Evolutionary conservation across 2,113 vertebrate species (phyloP), one percentile per base, ranked within the genome.

Genomic region (Panurus biarmicus): DNA sequence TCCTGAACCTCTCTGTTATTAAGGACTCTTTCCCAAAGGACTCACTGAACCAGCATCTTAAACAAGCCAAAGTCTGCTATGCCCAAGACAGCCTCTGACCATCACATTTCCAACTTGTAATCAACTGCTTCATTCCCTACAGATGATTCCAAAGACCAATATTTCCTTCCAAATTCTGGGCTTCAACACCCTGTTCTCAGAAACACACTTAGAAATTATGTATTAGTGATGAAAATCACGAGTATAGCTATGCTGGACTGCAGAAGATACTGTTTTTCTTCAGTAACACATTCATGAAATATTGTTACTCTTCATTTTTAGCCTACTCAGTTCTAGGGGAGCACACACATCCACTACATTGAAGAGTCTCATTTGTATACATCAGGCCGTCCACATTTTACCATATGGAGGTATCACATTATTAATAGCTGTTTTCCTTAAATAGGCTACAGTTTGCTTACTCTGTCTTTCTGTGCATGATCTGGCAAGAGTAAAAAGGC

Each of bases 391-490:
- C 89, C 81, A 69, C 47, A 65, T 89, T 91, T 91, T 92, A 92
- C 90, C 90, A 79, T 91, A 93, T 91, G 81, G 93, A 97, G 44
- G 35, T 74, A 95, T 88, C 94, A 87, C 61, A 91, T 93, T 95
- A 96, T 94, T 95, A 97, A 95, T 89, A 95, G 77, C 47, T 65
- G 23, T 92, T 96, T 93, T 75, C 91, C 44, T 75, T 92, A 91
- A 91, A 95, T 93, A 93, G 87, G 44, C 58, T 73, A 94, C 65
- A 86, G 58, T 95, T 95, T 79, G 51, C 69, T 85, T 96, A 95
- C 90, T 93, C 92, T 88, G 90, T 61, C 73, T 89, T 93, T 91
- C 82, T 83, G 54, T 73, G 48, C 35, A 70, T 94, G 90, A 94
- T 97, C 67, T 82, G 85, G 54, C 83, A 89, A 84, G 74, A 64